Evolutionary conservation across 2,113 vertebrate genomes (phyloP).

Genomic region (Osmerus mordax): DNA sequence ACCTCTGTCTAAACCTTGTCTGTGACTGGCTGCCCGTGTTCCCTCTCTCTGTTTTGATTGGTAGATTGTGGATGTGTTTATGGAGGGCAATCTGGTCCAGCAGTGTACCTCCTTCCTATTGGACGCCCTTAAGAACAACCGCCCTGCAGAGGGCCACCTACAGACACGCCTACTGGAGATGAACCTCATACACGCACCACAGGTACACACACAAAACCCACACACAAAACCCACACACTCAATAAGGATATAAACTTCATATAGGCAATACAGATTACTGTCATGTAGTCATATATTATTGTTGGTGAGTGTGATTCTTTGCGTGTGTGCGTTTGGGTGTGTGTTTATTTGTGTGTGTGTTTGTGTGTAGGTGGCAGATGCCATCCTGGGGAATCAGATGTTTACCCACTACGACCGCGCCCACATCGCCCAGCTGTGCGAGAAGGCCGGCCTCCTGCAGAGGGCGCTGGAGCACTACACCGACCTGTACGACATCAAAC

Average conservation of each 20-base stretch:
- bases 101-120: conserved; percentile 91
- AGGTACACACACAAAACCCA: conserved; percentile 65
- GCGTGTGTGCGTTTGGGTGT: not conserved
- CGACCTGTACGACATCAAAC: conserved; percentile 96
- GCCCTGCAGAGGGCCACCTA: conserved; percentile 82
- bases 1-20: not conserved
- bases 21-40: not conserved
- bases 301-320: not conserved
- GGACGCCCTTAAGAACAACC: conserved; percentile 87
- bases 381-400: conserved; percentile 98
- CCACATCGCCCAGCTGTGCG: conserved; percentile 96
- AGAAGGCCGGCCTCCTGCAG: conserved; percentile 95
- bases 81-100: conserved; percentile 91
- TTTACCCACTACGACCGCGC: conserved; percentile 98
- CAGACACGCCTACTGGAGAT: conserved; percentile 92
- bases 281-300: too few relatives aligned
- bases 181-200: conserved; percentile 91
- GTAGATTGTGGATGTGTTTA: conserved; percentile 94
- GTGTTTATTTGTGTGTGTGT: conserved; percentile 9
- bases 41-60: conserved; percentile 9
- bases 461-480: conserved; percentile 97
- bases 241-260: too few relatives aligned
- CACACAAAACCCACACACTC: not conserved
- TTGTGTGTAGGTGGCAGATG: conserved; percentile 90
- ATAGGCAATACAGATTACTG: not conserved